These are phyloP conservation scores for Pelobates cultripes DNA, from an alignment of 2,797 vertebrate species.

Conservation along the genomic window DNA sequence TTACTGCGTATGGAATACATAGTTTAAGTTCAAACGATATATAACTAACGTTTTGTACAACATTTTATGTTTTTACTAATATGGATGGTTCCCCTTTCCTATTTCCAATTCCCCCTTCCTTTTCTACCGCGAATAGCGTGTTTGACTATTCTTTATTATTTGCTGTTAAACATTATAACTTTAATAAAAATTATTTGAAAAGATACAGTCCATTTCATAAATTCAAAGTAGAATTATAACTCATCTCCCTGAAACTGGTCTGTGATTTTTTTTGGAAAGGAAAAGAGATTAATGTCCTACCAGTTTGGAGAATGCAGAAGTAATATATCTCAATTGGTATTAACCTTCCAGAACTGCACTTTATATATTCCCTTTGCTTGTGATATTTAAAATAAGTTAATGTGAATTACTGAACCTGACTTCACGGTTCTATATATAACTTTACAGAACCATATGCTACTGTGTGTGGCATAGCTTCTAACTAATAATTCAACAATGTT, in stretches of 20 bases:
- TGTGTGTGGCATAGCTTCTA: background rate
- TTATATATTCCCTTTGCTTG: slow-evolving; percentile 38
- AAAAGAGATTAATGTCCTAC: background rate
- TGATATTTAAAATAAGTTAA: slow-evolving; percentile 36
- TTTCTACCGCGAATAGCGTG: no score
- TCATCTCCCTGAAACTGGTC: background rate
- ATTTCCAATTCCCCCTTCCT: no score
- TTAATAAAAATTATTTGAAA: no score
- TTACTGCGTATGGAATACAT: no score
- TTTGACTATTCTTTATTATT: no score
- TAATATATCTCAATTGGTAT: slow-evolving; percentile 26
- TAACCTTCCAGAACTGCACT: slow-evolving; percentile 36
- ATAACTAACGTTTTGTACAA: no score
- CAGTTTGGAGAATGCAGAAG: slow-evolving; percentile 17
- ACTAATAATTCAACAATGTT: slow-evolving; percentile 9
- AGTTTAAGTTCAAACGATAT: no score
- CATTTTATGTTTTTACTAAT: no score
- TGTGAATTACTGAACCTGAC: slow-evolving; percentile 25
- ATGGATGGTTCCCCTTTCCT: no score
- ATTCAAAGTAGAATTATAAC: background rate
- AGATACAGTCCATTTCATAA: no score
- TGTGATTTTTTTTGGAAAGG: background rate
- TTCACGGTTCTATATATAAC: slow-evolving; percentile 4
- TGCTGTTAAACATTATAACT: no score
- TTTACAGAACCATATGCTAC: slow-evolving; percentile 24